These are phyloP conservation scores for Eupithecia dodoneata DNA, from an alignment of 2,888 invertebrate species.

Conservation along the genomic window DNA sequence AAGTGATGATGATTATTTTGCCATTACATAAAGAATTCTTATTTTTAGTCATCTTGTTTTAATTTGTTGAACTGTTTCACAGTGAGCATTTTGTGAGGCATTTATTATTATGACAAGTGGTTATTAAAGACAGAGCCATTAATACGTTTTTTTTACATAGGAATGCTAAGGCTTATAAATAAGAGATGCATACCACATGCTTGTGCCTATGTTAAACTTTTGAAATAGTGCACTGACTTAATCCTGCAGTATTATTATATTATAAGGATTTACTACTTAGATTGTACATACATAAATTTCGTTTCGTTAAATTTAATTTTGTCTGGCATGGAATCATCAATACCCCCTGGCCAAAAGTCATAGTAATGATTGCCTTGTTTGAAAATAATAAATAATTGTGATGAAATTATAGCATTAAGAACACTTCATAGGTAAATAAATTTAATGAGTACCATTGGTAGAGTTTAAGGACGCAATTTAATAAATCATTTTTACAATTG, in stretches of 20 bases:
- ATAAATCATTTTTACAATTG: constrained; percentile 29
- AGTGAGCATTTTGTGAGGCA: constrained; percentile 10
- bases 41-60: constrained; percentile 4
- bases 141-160: background rate
- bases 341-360: constrained; percentile 7
- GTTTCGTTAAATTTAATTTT: too few relatives aligned
- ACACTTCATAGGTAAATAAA: constrained; percentile 13
- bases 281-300: background rate
- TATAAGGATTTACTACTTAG: background rate
- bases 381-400: constrained; percentile 26
- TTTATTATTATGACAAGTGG: constrained; percentile 10
- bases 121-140: background rate
- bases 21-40: background rate
- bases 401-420: constrained; percentile 31
- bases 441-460: constrained; percentile 21
- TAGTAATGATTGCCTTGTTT: constrained; percentile 30
- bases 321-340: background rate
- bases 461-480: constrained; percentile 24
- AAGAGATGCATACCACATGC: background rate
- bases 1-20: constrained; percentile 1
- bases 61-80: background rate
- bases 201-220: background rate
- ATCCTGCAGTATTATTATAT: constrained; percentile 5
- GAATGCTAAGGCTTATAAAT: background rate
- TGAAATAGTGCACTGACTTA: background rate